Evolutionary conservation across 2,888 invertebrate genomes (phyloP), one percentile per base, ranked within the genome.

Genomic region (Latheticus oryzae): DNA sequence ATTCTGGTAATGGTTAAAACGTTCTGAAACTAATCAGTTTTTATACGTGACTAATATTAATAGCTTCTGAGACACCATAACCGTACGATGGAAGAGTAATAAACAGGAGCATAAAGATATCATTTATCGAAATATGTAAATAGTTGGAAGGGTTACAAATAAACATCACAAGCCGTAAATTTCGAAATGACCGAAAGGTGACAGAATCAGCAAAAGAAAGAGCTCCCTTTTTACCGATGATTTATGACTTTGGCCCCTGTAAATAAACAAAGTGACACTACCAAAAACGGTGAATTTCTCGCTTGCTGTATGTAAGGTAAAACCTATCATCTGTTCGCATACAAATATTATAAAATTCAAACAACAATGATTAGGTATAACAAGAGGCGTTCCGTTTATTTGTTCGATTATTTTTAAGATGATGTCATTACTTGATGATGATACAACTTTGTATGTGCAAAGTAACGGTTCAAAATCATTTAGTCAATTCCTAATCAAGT

Each of bases 61-160:
- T 35, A 45, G 37, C 9, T 24, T 40, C 16, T 40, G 24, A 52
- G 52, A 50, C 42, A 42, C 52, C 21, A 40, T 32, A 26, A 32
- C 47, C 32, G 47, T 23, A 33, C 33, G 16, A 13, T 43, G 15
- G 50, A 28, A 32, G 40, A 42, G 45, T 47, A 52, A 52, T 52
- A 58, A 58, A 58, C 32, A 45, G 38, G 37, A 15, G 45, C 47
- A 58, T 58, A 58, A 58, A 58, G 58, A 58, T 58, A 45, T 37
- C 37, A 38, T 48, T 52, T 51, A 58, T 58, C 58, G 52, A 58
- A 58, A 58, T 58, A 58, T 58, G 58, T 58, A 58, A 58, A 58
- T 58, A 58, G 12, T 42, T 19, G 17, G 38, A 43, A 35, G 33
- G 26, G 28, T 30, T 54, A 54, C 53, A 54, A 54, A 54, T 54